Base-by-base conservation (phyloP, 2,113 vertebrate genomes). In the Ellobius talpinus region DNA sequence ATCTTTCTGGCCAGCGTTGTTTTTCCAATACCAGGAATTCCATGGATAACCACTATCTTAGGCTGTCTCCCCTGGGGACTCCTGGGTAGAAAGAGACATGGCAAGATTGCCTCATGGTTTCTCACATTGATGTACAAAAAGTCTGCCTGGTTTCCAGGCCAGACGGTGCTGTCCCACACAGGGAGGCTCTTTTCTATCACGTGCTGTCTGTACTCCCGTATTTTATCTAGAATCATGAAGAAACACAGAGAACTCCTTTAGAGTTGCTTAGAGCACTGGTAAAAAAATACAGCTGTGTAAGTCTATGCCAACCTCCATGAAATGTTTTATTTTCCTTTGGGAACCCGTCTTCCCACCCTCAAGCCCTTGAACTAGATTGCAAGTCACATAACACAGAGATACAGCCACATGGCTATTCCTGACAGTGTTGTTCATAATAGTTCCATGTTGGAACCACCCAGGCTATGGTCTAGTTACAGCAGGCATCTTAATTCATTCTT, bases 21-120 rank as follows among this genome's bases (percentile, higher is more conserved):
- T 95, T 98, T 98, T n/a, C 98, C 98, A 21, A 98, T 94, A 0
- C 98, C 98, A 0, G 97, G 84, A 14, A 85, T 96, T 1, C 98
- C 98, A 79, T 97, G 90, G 42, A 99, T 94, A 45, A 98, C 96
- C 92, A 98, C 42, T 0, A 90, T 96, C 79, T 11, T 92, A 0
- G 98, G 96, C 0, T 2, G 55, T 19, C 3, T 66, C 0, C 81
- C 70, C 1, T 5, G 42, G 9, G 90, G 82, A 10, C 92, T 79
- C 0, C 77, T 45, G 82, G 97, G 89, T 0, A 97, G 94, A 13
- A 97, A 65, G 3, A 97, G 89, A 36, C n/a, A 72, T 0, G 72
- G 23, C 58, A 97, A 89, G 47, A 92, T 11, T 0, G 2, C 23
- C 10, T 7, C 8, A 2, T 90, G 74, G 0, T 17, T 39, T 10